Evolutionary conservation across 1,140 invertebrate species (phyloP).

Genomic region (Hyposmocoma kahamanoa): DNA sequence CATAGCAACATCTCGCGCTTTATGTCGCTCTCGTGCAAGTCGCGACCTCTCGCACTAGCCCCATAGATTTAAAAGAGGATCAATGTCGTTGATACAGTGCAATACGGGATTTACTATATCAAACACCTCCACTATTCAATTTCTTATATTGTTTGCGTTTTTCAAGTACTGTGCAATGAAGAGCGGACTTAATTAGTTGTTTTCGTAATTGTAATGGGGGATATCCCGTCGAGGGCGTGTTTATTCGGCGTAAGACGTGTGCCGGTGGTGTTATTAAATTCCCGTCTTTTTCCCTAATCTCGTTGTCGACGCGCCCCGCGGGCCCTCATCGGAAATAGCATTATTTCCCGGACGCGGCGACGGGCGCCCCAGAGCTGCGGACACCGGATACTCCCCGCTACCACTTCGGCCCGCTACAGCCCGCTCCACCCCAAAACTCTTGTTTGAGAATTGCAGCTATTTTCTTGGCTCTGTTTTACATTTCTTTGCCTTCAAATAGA

Average conservation of each 20-base stretch:
- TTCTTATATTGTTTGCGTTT: too few relatives aligned
- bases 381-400: slow-evolving; percentile 55
- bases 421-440: slow-evolving; percentile 37
- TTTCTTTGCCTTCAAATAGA: slow-evolving; percentile 30
- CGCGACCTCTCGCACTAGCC: too few relatives aligned
- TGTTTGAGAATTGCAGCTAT: slow-evolving; percentile 45
- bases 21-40: too few relatives aligned
- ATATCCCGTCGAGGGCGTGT: too few relatives aligned
- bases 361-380: slow-evolving; percentile 41
- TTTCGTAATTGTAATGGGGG: too few relatives aligned
- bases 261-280: slow-evolving; percentile 63
- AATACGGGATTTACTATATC: too few relatives aligned
- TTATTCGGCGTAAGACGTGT: slow-evolving; percentile 39
- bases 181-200: too few relatives aligned
- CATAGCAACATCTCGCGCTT: too few relatives aligned
- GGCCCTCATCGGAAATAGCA: slow-evolving; percentile 66
- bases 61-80: too few relatives aligned
- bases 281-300: slow-evolving; percentile 64
- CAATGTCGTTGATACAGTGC: too few relatives aligned
- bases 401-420: slow-evolving; percentile 24
- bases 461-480: slow-evolving; percentile 39
- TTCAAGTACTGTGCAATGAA: too few relatives aligned
- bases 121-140: too few relatives aligned
- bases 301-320: slow-evolving; percentile 56
- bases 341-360: slow-evolving; percentile 50